Evolutionary conservation across 2,888 invertebrate species (phyloP), one percentile per base, ranked within the genome.

Genomic region (Cactoblastis cactorum): DNA sequence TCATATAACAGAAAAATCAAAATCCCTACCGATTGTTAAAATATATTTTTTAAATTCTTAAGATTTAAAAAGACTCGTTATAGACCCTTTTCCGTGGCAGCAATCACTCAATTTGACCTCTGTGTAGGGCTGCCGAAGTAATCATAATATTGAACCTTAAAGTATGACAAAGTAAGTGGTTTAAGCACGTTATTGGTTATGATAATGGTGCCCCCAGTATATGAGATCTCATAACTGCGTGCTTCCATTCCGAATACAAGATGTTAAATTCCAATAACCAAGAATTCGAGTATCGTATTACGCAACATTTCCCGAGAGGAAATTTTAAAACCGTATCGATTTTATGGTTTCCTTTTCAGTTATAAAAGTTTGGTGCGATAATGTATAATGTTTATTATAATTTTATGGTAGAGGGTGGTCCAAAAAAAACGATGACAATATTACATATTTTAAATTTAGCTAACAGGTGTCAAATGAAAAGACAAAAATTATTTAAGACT

Each of bases 281-380:
- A 49, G 45, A 33, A 45, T 52, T 45, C 15, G 37, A n/a, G 49
- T 53, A 24, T 33, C 45, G 34, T 39, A 51, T 51, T 17, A 49
- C 19, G 34, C 39, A 49, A 37, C 37, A 9, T 22, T 41, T 48
- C 37, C 22, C 32, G 8, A 3, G 24, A 39, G 24, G 45, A 15
- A 48, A 37, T 32, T 54, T 37, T 47, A 51, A 45, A 33, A 46
- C 28, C 19, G 32, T 17, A 24, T 37, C 32, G 51, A 47, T 54
- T 47, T 48, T 43, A 43, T 43, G n/a, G 18, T 18, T 34, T 12
- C 18, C 12, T 33, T 46, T 33, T 46, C 8, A 2, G 19, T 9
- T 19, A 24, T 24, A 24, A 28, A 8, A 28, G 5, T 2, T 28
- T 28, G 9, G 9, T 28, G 28, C 9, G 28, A 6, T 28, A n/a